These are phyloP conservation scores for Dicranocentrus wangi DNA, from an alignment of 2,888 invertebrate species.

Conservation along the genomic window DNA sequence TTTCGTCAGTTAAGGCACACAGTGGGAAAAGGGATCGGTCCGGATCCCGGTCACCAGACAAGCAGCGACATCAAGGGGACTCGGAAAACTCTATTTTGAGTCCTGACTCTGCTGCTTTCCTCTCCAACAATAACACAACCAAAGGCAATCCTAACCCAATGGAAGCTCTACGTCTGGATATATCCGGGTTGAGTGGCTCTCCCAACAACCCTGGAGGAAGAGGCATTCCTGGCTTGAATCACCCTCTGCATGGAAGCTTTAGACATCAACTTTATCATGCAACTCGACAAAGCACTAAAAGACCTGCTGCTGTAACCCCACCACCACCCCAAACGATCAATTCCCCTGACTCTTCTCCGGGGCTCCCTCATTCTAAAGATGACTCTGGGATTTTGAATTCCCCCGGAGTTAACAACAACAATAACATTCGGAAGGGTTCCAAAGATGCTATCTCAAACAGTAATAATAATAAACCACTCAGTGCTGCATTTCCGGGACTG, in stretches of 20 bases:
- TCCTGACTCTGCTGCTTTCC: slow-evolving; percentile 37
- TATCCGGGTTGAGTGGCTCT: slow-evolving; percentile 55
- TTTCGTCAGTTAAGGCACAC: slow-evolving; percentile 74
- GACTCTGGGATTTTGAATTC: slow-evolving; percentile 24
- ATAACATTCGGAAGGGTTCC: slow-evolving; percentile 40
- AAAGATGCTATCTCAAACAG: slow-evolving; percentile 27
- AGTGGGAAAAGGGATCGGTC: slow-evolving; percentile 65
- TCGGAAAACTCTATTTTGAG: slow-evolving; percentile 59
- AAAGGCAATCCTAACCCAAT: slow-evolving; percentile 63
- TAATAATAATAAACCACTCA: slow-evolving; percentile 36
- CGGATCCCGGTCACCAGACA: slow-evolving; percentile 66
- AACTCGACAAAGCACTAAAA: slow-evolving; percentile 35
- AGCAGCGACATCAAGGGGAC: slow-evolving; percentile 66
- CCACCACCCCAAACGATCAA: slow-evolving; percentile 59
- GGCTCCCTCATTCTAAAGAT: slow-evolving; percentile 55
- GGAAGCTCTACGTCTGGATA: slow-evolving; percentile 67
- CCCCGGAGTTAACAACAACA: slow-evolving; percentile 27
- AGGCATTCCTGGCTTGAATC: slow-evolving; percentile 25
- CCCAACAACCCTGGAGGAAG: slow-evolving; percentile 41
- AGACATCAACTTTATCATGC: slow-evolving; percentile 58
- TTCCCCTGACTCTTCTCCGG: slow-evolving; percentile 69
- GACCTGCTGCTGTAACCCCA: slow-evolving; percentile 21
- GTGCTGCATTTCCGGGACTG: slow-evolving; percentile 67
- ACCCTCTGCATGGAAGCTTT: slow-evolving; percentile 37
- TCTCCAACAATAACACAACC: slow-evolving; percentile 50